Percentiles rank a stretch among this genome's conserved stretches.
These are phyloP conservation scores for Acanthopleura granulata DNA, from an alignment of 2,888 invertebrate species.

Conservation along the genomic window DNA sequence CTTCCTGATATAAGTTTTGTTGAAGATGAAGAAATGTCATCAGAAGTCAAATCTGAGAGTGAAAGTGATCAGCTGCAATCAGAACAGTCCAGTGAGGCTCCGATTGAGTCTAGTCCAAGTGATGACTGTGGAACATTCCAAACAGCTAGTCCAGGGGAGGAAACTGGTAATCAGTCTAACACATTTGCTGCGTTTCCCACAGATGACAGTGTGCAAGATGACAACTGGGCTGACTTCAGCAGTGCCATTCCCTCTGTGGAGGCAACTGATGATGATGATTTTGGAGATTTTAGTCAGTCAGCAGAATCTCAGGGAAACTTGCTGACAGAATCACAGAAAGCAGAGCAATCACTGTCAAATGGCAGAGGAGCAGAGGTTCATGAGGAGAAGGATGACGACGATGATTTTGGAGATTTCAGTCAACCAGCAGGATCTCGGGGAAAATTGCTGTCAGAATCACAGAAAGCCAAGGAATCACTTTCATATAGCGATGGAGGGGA, in stretches of 20 bases:
- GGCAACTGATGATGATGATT: background rate
- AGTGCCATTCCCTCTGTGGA: too few species aligned
- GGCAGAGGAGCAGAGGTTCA: background rate
- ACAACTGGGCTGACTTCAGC: background rate
- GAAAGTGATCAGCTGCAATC: background rate
- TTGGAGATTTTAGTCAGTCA: background rate
- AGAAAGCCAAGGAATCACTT: background rate
- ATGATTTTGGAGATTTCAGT: slow-evolving; percentile 26
- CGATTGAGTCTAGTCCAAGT: too few species aligned
- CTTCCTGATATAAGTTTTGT: background rate
- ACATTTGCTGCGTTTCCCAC: background rate
- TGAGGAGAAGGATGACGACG: background rate
- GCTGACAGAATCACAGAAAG: too few species aligned
- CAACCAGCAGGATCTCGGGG: background rate
- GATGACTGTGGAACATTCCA: too few species aligned
- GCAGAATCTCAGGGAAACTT: background rate
- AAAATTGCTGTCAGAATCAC: background rate
- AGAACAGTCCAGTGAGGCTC: too few species aligned
- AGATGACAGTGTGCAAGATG: background rate
- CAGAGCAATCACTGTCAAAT: too few species aligned
- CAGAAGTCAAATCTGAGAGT: background rate
- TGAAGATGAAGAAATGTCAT: background rate
- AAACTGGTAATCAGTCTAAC: too few species aligned
- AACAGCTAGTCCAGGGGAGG: too few species aligned
- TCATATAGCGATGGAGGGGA: background rate